A percentile compares a stretch with the other conserved stretches of the same genome.
phyloP scores from a whole-genome alignment of 2,113 vertebrate genomes.

The Hemiprocne comata region DNA sequence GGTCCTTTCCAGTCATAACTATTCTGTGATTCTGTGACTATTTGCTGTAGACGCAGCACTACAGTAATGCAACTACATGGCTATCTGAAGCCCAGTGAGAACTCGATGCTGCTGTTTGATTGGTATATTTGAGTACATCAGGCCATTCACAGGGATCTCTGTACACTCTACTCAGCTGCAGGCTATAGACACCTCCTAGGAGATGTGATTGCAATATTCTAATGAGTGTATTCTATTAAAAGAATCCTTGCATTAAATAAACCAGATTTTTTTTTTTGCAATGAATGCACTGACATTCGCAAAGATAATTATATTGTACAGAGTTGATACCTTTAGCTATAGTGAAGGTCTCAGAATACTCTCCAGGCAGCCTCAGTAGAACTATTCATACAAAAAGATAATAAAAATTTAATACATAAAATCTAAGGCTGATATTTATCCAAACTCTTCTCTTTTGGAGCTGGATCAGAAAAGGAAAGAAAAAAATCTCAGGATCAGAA shows the following conservation, averaged over 20 bases:
- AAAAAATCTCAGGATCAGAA: background rate
- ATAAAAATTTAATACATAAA: constrained; percentile 9
- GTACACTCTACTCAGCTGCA: background rate
- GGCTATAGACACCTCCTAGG: background rate
- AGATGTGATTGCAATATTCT: background rate
- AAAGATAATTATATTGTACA: background rate
- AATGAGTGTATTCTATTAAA: background rate
- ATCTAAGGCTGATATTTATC: background rate
- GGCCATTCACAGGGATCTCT: background rate
- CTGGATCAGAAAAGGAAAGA: background rate
- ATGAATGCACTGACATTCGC: background rate
- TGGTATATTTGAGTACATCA: background rate
- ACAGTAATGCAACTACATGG: background rate
- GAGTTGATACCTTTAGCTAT: background rate
- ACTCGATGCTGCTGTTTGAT: background rate
- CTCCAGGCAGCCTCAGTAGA: background rate
- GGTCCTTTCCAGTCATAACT: no score
- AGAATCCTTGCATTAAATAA: background rate
- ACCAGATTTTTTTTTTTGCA: background rate
- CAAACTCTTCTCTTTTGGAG: background rate
- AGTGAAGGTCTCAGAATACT: background rate
- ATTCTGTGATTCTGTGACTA: background rate
- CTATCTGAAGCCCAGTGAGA: background rate
- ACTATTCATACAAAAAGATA: background rate
- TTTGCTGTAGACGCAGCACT: background rate